These are phyloP conservation scores for Cebidichthys violaceus DNA, from an alignment of 2,113 vertebrate species.

Conservation along the genomic window DNA sequence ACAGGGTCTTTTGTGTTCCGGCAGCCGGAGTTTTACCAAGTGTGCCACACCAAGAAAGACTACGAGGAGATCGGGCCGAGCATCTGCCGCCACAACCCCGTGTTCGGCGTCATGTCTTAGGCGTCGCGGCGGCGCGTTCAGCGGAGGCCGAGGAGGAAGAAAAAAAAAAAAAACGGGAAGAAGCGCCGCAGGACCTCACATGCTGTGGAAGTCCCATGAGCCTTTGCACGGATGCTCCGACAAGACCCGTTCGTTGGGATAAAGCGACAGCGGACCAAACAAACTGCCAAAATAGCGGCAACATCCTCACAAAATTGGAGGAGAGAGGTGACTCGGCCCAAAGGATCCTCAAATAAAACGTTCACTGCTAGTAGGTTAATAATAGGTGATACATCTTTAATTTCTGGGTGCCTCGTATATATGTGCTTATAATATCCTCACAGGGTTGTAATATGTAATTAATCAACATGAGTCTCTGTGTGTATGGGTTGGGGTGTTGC, in stretches of 20 bases:
- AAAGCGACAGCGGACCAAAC: constrained; percentile 73
- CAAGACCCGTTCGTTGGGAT: constrained; percentile 44
- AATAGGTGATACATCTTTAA: constrained; percentile 63
- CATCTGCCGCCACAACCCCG: constrained; percentile 98
- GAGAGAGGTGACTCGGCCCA: constrained; percentile 59
- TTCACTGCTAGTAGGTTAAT: constrained; percentile 71
- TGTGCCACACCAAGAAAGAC: constrained; percentile 99
- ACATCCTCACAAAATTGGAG: constrained; percentile 52
- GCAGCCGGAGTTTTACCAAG: constrained; percentile 98
- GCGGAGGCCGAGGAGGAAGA: constrained; percentile 26
- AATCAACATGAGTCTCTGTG: constrained; percentile 67
- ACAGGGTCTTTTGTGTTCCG: constrained; percentile 21
- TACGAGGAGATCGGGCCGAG: constrained; percentile 98
- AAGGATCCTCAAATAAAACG: constrained; percentile 65
- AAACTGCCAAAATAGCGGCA: constrained; percentile 36
- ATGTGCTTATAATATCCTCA: constrained; percentile 62
- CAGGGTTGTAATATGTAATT: constrained; percentile 67
- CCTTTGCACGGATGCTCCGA: constrained; percentile 64
- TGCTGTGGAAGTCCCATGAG: constrained; percentile 52
- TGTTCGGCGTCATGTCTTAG: constrained; percentile 98
- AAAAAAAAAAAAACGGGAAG: not conserved
- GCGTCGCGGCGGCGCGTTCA: not conserved
- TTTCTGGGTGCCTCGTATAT: constrained; percentile 71
- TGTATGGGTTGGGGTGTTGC: constrained; percentile 63
- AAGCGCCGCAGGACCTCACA: constrained; percentile 39